Base-by-base conservation (phyloP, 2,797 vertebrate species). In the Octomys mimax region DNA sequence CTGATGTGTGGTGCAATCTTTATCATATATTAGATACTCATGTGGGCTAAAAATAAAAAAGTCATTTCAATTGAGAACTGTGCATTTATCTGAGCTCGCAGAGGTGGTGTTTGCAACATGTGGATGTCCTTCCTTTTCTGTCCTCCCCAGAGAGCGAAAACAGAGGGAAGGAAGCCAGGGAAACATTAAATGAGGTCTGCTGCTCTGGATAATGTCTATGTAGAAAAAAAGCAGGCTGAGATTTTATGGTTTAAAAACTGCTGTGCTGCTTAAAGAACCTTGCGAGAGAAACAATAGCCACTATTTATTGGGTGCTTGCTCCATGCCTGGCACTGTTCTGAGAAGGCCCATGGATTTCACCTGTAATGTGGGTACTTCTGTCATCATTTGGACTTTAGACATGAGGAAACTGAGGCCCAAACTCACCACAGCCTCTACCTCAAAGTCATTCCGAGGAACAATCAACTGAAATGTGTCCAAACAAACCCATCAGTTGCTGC, bases 161-260 rank as follows among this genome's bases (percentile, higher is more conserved):
- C 92, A 90, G 94, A 95, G 95, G 92, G 96, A 95, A 97, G 96
- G 75, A 94, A 96, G 97, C 91, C 96, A 95, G 89, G 64, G 46
- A 68, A 86, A 86, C 87, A 87, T 95, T 89, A 87, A 94, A 92
- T 87, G 95, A 77, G 52, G n/a, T 33, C 91, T 94, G 93, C 91
- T 89, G 81, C 81, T 95, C 95, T 82, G 92, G 96, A 86, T 84
- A 94, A 80, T 93, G 92, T 97, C 96, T 90, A 26, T 5, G 68
- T 42, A 86, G 92, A 78, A 89, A 84, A 42, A 85, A 81, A 80
- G 12, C 75, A 89, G 94, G 36, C 85, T 49, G 82, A 59, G 78
- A 91, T 70, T 89, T 83, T 91, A 90, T 95, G 91, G 92, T 96
- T 95, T 96, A 87, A 87, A 91, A 89, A 61, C 11, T 42, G 68